Percentiles rank a stretch among this genome's conserved stretches.
phyloP scores from a whole-genome alignment of 2,797 vertebrate genomes.

The Mycteria americana region DNA sequence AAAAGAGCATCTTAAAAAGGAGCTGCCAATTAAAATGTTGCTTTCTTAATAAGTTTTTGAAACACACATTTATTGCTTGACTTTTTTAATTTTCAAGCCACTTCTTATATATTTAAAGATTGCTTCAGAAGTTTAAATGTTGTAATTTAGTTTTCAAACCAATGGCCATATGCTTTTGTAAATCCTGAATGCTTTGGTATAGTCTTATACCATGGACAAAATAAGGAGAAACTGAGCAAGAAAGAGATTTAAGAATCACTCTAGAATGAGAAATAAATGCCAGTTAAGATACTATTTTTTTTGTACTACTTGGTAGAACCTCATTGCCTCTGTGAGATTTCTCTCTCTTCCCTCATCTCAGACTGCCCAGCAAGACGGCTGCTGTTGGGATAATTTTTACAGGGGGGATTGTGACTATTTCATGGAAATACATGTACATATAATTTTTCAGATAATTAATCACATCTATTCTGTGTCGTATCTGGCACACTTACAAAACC shows the following conservation, averaged over 20 bases:
- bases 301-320: not conserved
- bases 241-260: not conserved
- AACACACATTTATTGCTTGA: not conserved
- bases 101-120: not conserved
- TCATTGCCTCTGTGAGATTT: not conserved
- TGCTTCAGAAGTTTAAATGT: not conserved
- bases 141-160: not conserved
- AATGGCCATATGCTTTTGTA: not conserved
- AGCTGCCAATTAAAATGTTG: not conserved
- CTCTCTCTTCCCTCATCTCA: not conserved
- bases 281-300: not conserved
- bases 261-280: not conserved
- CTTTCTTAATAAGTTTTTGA: not conserved
- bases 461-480: constrained; percentile 18
- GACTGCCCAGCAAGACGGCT: not conserved
- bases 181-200: not conserved
- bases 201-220: not conserved
- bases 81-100: not conserved
- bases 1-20: not conserved
- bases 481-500: constrained; percentile 45
- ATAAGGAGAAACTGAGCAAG: not conserved
- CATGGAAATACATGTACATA: not conserved
- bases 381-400: not conserved
- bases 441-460: constrained; percentile 50
- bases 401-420: not conserved